A percentile compares a stretch with the other conserved stretches of the same genome.
These are phyloP conservation scores for Dermolepida albohirtum DNA, from an alignment of 2,888 invertebrate species.

Conservation along the genomic window DNA sequence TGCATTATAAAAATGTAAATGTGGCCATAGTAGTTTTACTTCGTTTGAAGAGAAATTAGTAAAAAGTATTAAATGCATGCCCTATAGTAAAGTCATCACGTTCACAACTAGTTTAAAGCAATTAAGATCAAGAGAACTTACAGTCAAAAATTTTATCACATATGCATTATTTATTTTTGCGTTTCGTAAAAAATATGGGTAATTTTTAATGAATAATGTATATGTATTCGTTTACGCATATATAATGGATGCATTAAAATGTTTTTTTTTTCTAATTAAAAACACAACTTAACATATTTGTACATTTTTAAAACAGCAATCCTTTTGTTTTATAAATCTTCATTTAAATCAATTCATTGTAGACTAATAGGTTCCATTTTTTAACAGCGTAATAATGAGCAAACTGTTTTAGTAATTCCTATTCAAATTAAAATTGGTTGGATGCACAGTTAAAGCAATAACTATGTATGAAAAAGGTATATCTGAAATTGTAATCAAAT, in stretches of 20 bases:
- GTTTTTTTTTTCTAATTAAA: neutral
- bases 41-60: conserved; percentile 34
- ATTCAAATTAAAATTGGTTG: no score
- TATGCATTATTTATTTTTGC: conserved; percentile 26
- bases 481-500: no score
- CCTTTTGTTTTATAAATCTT: neutral
- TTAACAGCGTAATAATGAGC: neutral
- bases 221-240: conserved; percentile 6
- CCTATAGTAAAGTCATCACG: conserved; percentile 35
- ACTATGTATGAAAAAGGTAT: no score
- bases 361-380: no score
- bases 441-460: no score
- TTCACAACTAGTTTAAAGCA: conserved; percentile 34
- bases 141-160: conserved; percentile 37
- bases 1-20: conserved; percentile 33
- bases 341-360: no score
- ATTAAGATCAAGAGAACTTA: conserved; percentile 30
- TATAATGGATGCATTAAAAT: conserved; percentile 2
- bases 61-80: conserved; percentile 37
- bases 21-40: conserved; percentile 16
- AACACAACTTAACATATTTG: neutral
- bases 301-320: conserved; percentile 1
- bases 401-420: neutral
- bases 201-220: conserved; percentile 4
- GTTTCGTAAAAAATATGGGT: conserved; percentile 9